Percentiles rank a stretch among this genome's conserved stretches.
Evolutionary conservation across 2,797 vertebrate genomes (phyloP).

Genomic region (Bradypodion pumilum): DNA sequence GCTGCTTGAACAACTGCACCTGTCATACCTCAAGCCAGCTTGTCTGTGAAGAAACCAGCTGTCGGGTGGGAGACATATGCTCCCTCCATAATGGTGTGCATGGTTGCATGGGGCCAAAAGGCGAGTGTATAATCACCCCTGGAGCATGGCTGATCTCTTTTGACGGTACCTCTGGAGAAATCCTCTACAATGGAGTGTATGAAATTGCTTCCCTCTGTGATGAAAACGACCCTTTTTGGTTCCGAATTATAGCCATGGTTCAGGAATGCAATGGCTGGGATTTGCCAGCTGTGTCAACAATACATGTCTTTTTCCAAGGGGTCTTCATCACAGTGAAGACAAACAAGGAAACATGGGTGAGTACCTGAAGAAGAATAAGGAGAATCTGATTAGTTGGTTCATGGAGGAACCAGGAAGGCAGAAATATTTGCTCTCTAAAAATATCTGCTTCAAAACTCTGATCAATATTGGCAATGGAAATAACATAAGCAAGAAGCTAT

Average conservation of each 20-base stretch:
- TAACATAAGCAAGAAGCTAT: neutral
- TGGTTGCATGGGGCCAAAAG: conserved; percentile 65
- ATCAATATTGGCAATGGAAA: neutral
- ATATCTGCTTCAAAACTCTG: no score
- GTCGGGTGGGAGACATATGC: conserved; percentile 67
- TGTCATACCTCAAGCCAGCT: conserved; percentile 67
- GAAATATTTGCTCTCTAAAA: neutral
- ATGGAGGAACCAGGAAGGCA: neutral
- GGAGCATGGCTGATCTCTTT: conserved; percentile 72
- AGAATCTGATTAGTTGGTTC: no score
- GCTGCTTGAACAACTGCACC: conserved; percentile 72
- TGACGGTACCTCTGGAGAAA: conserved; percentile 67
- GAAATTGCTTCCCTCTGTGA: conserved; percentile 75
- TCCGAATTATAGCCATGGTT: conserved; percentile 77
- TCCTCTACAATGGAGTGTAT: conserved; percentile 66
- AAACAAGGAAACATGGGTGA: conserved; percentile 77
- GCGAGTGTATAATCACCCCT: conserved; percentile 67
- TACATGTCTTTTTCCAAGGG: conserved; percentile 72
- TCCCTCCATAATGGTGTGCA: conserved; percentile 63
- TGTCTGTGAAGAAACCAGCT: conserved; percentile 42
- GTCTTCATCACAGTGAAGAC: conserved; percentile 72
- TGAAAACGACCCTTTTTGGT: conserved; percentile 66
- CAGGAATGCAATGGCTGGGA: conserved; percentile 55
- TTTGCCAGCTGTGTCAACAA: conserved; percentile 1
- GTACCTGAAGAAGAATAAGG: neutral